Base-by-base conservation (phyloP, 2,888 invertebrate species). In the Cloeon dipterum region DNA sequence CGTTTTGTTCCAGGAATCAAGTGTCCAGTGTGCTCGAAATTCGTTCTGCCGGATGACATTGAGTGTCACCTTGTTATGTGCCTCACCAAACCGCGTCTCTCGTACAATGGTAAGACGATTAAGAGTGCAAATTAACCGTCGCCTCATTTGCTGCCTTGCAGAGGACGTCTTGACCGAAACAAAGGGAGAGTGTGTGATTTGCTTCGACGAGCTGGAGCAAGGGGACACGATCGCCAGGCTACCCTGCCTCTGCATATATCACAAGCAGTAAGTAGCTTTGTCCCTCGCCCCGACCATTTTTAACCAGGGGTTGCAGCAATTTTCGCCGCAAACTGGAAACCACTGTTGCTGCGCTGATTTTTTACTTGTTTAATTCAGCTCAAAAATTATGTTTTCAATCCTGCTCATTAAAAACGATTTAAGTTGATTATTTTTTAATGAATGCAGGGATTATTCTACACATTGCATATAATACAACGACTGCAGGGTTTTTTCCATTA, bases 31-130 rank as follows among this genome's bases (percentile, higher is more conserved):
- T 96, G 96, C 74, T 88, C 88, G 65, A 94, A 93, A 68, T 83
- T 85, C 62, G 85, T 98, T 55, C 68, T 93, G 60, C 91, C 93
- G 48, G 94, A 96, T 65, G 94, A 96, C 66, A 86, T 94, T 57
- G 96, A 96, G 69, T 88, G 89, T 67, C 96, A 96, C 64, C 74
- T 96, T 58, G 91, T 96, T 54, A 91, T 96, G 83, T 96, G 96
- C 71, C 79, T 96, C 65, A 96, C 96, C 51, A 88, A 94, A 70
- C 96, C 96, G 50, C 74, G 91, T 59, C 85, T 98, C 57, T 89
- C 82, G 53, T 96, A 96, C 66, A 98, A 96, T 67, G 94, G 94
- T 94, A 55, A 66, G 70, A 65, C 20, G 5, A 25, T 17, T 14
- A 11, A n/a, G 13, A 5, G 26, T 7, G 10, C 21, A 21, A 21